Evolutionary conservation across 2,113 vertebrate genomes (phyloP), one percentile per base, ranked within the genome.

Genomic region (Ondatra zibethicus): DNA sequence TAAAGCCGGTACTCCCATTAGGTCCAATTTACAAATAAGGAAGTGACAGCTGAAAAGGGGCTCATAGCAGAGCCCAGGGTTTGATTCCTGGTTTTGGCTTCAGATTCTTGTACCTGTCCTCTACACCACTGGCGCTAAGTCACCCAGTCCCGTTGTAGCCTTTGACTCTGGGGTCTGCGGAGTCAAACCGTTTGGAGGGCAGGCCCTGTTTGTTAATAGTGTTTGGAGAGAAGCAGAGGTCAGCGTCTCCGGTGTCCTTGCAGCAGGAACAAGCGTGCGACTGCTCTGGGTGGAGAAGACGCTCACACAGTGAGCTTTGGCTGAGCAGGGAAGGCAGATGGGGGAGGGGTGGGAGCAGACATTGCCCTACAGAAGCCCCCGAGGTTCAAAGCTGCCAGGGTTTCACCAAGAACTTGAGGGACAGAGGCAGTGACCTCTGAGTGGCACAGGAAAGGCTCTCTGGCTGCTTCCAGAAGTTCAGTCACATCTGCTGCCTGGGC

Each of bases 331-430:
- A 36, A 29, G 31, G 45, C n/a, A 4, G 47, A 65, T 23, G 14
- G 39, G 16, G n/a, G 19, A 3, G 1, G 5, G 73, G 3, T 0
- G 7, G 19, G 25, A 29, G 9, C 25, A 33, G 16, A 0, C 17
- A 72, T n/a, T 39, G 70, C 4, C 42, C n/a, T 3, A 5, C n/a
- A 70, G 94, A 33, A 36, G 72, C 55, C 58, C 16, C 17, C 8
- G 23, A 14, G 36, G 23, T 19, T 31, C 70, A 4, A 29, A 0
- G 5, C 11, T 29, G 52, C 47, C 23, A n/a, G 29, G 70, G 42
- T 23, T 5, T 31, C n/a, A 4, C n/a, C 11, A 58, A 61, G 36
- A 36, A 2, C 33, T 7, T 14, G 80, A 93, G 68, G 1, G 84
- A 8, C 17, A 19, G 50, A 52, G 85, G 58, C 68, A 23, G 50